phyloP scores from a whole-genome alignment of 30 jellyfish, hydroid and myxozoan species.

The Pseudorhiza aurosa region DNA sequence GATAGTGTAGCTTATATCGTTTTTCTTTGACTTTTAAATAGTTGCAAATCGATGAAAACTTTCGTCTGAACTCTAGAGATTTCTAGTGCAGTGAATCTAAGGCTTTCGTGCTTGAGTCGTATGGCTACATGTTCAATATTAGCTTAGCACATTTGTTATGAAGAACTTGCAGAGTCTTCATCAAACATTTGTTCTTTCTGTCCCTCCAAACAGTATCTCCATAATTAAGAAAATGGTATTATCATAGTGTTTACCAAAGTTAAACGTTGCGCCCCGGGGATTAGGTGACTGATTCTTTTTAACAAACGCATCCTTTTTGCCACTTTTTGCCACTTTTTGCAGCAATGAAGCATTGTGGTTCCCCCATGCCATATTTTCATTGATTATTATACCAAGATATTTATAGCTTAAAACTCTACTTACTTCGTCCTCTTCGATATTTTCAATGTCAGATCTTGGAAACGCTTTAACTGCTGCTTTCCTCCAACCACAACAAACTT shows the following conservation, averaged over 20 bases:
- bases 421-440: slow-evolving; percentile 37
- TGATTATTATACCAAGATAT: slow-evolving; percentile 40
- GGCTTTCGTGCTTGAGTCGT: slow-evolving; percentile 67
- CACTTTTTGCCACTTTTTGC: slow-evolving; percentile 72
- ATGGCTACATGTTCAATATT: slow-evolving; percentile 67
- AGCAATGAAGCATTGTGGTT: slow-evolving; percentile 78
- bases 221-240: slow-evolving; percentile 47
- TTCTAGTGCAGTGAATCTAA: slow-evolving; percentile 62
- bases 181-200: slow-evolving; percentile 27
- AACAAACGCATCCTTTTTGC: slow-evolving; percentile 57
- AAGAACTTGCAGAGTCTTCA: slow-evolving; percentile 49
- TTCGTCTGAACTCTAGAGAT: slow-evolving; percentile 37
- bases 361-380: slow-evolving; percentile 70
- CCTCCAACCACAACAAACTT: slow-evolving; percentile 76
- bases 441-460: slow-evolving; percentile 64
- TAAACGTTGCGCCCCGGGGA: slow-evolving; percentile 56
- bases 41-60: slow-evolving; percentile 57
- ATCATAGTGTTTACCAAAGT: slow-evolving; percentile 62
- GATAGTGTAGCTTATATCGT: slow-evolving; percentile 54
- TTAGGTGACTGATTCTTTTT: slow-evolving; percentile 56
- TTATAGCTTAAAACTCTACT: slow-evolving; percentile 46
- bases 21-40: slow-evolving; percentile 42
- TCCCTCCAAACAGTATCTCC: slow-evolving; percentile 59
- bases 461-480: slow-evolving; percentile 62
- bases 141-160: slow-evolving; percentile 73